Evolutionary conservation across 2,888 invertebrate genomes (phyloP).

Genomic region (Tenthredo mesomela): DNA sequence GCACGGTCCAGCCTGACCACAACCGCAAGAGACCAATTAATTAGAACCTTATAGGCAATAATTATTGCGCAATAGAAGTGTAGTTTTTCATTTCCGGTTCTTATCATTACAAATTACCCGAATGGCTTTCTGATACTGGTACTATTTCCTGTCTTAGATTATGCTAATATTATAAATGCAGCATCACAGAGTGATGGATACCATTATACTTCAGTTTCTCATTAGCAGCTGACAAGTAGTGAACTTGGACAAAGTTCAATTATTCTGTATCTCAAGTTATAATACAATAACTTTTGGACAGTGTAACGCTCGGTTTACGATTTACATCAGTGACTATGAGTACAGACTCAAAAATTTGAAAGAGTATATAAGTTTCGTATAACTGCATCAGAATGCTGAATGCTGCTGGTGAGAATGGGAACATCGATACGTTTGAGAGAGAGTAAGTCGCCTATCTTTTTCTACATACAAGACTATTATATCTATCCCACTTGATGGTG

Average conservation of each 20-base stretch:
- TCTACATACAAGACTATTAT: no score
- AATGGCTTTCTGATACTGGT: not conserved
- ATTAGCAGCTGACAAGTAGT: not conserved
- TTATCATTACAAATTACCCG: not conserved
- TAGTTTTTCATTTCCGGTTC: not conserved
- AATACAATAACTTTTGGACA: not conserved
- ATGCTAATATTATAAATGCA: not conserved
- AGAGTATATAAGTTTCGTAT: no score
- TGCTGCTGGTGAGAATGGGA: no score
- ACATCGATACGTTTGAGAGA: no score
- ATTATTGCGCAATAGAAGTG: not conserved
- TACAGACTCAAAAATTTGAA: not conserved
- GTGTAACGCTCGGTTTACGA: not conserved
- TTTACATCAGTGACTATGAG: not conserved
- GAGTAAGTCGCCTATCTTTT: no score
- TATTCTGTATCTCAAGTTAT: not conserved
- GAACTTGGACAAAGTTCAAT: not conserved
- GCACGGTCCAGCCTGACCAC: no score
- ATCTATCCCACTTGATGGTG: no score
- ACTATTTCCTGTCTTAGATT: not conserved
- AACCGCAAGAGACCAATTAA: no score
- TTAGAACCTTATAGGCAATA: no score
- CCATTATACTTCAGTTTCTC: not conserved
- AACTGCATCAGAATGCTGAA: no score
- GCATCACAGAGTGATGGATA: not conserved